Percentiles rank a stretch among this genome's conserved stretches.
These are phyloP conservation scores for Cheilinus undulatus DNA, from an alignment of 2,113 vertebrate genomes.

Conservation along the genomic window DNA sequence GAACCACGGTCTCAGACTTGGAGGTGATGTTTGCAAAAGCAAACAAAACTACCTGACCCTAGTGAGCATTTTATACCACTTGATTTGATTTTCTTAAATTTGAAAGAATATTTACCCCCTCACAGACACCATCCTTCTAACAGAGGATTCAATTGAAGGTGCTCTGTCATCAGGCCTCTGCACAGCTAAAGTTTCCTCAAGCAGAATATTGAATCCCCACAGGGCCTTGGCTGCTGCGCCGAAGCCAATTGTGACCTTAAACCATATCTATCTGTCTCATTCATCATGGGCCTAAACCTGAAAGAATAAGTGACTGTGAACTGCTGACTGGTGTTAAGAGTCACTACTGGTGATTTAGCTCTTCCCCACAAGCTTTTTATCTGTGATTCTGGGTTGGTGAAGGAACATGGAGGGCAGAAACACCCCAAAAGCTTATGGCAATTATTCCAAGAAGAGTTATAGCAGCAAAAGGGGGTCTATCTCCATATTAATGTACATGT, in stretches of 20 bases:
- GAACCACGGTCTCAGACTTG: no score
- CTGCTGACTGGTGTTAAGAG: constrained; percentile 25
- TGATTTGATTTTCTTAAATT: no score
- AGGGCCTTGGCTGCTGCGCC: neutral
- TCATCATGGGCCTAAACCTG: constrained; percentile 24
- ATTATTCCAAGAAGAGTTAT: no score
- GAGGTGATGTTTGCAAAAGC: no score
- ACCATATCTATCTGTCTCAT: neutral
- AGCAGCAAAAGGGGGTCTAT: no score
- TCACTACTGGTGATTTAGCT: neutral
- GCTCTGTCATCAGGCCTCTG: constrained; percentile 14
- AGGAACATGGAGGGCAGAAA: constrained; percentile 15
- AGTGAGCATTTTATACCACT: no score
- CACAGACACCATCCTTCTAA: neutral
- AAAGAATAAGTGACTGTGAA: constrained; percentile 13
- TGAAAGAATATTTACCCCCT: no score
- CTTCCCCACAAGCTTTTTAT: constrained; percentile 17
- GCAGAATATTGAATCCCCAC: constrained; percentile 26
- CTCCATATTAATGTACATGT: no score
- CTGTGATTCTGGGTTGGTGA: constrained; percentile 8
- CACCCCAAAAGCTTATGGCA: constrained; percentile 18
- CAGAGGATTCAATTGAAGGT: constrained; percentile 10
- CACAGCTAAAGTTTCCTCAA: constrained; percentile 19
- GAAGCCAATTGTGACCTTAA: constrained; percentile 8
- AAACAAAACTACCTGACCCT: no score